Evolutionary conservation across 2,888 invertebrate genomes (phyloP).

Genomic region (Lypha dubia): DNA sequence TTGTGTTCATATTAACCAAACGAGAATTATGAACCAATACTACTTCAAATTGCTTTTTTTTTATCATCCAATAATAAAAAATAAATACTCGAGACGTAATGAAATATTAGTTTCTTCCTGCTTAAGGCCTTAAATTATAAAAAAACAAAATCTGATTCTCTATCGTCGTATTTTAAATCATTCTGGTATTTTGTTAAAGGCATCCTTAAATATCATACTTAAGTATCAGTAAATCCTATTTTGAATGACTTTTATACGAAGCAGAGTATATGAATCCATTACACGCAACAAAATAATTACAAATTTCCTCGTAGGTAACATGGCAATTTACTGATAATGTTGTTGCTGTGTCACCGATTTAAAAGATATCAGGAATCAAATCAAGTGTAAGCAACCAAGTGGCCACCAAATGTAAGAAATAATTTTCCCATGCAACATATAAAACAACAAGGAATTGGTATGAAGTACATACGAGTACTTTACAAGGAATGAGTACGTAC

Average conservation of each 20-base stretch:
- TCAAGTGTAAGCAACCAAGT: slow-evolving; percentile 39
- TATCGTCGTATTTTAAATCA: too few relatives aligned
- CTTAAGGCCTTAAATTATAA: too few relatives aligned
- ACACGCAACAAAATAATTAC: slow-evolving; percentile 46
- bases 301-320: slow-evolving; percentile 43
- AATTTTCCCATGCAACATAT: neutral
- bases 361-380: slow-evolving; percentile 47
- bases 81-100: too few relatives aligned
- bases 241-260: neutral
- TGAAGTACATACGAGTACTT: neutral
- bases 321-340: slow-evolving; percentile 65
- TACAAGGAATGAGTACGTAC: slow-evolving; percentile 31
- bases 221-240: slow-evolving; percentile 6
- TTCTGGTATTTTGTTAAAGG: too few relatives aligned
- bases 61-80: too few relatives aligned
- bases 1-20: too few relatives aligned
- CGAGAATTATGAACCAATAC: too few relatives aligned
- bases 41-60: too few relatives aligned
- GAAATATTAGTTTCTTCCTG: too few relatives aligned
- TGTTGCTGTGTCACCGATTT: slow-evolving; percentile 67
- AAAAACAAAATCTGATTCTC: too few relatives aligned
- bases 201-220: neutral
- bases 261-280: slow-evolving; percentile 3
- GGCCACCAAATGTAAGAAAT: slow-evolving; percentile 60
- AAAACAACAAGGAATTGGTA: neutral